Base-by-base conservation (phyloP, 1,140 invertebrate genomes). In the Nymphalis io region DNA sequence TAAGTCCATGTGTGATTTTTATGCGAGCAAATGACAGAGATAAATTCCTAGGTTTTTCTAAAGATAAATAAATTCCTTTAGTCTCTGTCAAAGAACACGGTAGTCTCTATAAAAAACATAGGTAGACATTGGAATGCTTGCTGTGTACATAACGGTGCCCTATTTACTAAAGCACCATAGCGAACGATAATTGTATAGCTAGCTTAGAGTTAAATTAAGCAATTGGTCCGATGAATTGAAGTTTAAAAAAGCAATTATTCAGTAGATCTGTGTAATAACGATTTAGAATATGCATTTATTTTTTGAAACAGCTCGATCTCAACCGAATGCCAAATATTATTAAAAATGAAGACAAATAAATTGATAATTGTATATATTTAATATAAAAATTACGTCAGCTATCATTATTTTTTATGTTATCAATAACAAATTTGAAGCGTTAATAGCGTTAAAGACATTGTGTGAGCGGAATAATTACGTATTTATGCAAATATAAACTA, bases 121-220 rank as follows among this genome's bases (percentile, higher is more conserved):
- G 27, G 20, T 60, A 60, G 11, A 20, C 40, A 40, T 60, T 23
- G 65, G 68, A 70, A 70, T 70, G 61, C 39, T 39, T 38, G 20
- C 55, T 10, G 51, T 55, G 55, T 51, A 40, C 46, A 58, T 70
- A 70, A 70, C 68, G 68, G 68, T 70, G 68, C 44, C 57, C 68
- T 51, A 70, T 64, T 64, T 70, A 64, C 68, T 58, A 33, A n/a
- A 21, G 27, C 46, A 55, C 67, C 67, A 68, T 62, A 48, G 60
- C 46, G 60, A 38, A 16, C 10, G 42, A 33, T 53, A 23, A 13
- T 53, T n/a, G 51, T 20, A 53, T 55, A 55, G 21, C 21, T 33
- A 44, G 13, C 11, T 44, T 11, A 44, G n/a, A n/a, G 40, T 11
- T 33, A 33, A 33, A 33, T 33, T 33, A 33, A 33, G 10, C 27